Base-by-base conservation (phyloP, 2,797 vertebrate species). In the Sitta carolinensis region DNA sequence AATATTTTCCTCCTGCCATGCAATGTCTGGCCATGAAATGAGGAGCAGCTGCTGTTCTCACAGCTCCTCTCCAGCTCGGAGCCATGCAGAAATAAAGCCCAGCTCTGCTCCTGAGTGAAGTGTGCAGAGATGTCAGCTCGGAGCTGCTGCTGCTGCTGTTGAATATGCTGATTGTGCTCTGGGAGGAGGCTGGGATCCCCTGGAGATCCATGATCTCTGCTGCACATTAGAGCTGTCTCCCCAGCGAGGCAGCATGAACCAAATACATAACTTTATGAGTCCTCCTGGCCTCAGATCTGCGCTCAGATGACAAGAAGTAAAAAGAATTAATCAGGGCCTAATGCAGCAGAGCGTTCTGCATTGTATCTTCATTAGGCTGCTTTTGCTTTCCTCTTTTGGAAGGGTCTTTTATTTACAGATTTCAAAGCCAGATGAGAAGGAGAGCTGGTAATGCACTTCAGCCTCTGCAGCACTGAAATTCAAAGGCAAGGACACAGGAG, bases 401-500 rank as follows among this genome's bases (percentile, higher is more conserved):
- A 95, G 88, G 72, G 90, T 85, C 92, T 84, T 95, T 96, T 72
- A 68, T 85, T 94, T 94, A 38, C 78, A 82, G 55, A 89, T 96
- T 96, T 96, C 77, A 94, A 93, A 97, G 91, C 78, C 29, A 68
- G 82, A 95, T 74, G 69, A 62, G 54, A 77, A 66, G 89, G 66
- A 81, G 90, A 89, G 85, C 47, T 62, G 52, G 86, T 68, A 67
- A 75, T 68, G 45, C 73, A 61, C 87, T 87, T 95, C 32, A 90
- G 75, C 82, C 64, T 74, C 55, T 32, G 67, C 68, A 61, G 86
- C 27, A 32, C 87, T 82, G 90, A 88, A 95, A 95, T 95, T 91
- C 77, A 79, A 96, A 96, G 90, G 86, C 90, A 95, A 95, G 95
- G 96, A 93, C 87, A 75, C 51, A 51, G 67, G 94, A 96, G 96